Evolutionary conservation across 2,797 vertebrate species (phyloP).

Genomic region (Micropoecilia bifurca): DNA sequence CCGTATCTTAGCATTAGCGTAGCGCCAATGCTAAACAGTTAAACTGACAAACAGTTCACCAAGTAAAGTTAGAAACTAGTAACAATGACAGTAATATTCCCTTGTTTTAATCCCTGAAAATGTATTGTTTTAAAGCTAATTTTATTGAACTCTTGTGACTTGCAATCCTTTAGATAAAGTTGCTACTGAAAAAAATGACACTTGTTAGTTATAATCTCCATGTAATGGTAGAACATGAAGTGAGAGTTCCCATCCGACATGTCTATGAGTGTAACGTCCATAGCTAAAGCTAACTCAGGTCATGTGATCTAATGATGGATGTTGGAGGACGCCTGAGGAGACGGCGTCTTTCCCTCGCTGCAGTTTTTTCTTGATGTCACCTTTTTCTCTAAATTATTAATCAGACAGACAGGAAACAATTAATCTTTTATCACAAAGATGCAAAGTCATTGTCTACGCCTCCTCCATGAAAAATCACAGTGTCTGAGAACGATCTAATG

Average conservation of each 20-base stretch:
- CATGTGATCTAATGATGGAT: neutral
- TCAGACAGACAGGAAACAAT: conserved; percentile 13
- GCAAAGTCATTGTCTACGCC: neutral
- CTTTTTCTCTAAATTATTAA: conserved; percentile 16
- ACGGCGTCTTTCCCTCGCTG: neutral
- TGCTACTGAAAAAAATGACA: neutral
- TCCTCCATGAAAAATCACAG: neutral
- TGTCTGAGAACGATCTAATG: neutral
- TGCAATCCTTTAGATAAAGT: neutral
- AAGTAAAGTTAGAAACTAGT: neutral
- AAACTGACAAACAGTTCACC: neutral
- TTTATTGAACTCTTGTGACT: neutral
- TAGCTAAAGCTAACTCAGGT: neutral
- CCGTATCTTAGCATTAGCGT: neutral
- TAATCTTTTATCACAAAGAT: conserved; percentile 20
- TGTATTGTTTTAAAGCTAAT: too few relatives aligned
- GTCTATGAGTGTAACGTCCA: neutral
- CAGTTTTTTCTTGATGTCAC: neutral
- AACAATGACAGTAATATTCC: too few relatives aligned
- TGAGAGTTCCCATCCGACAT: neutral
- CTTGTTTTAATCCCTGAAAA: too few relatives aligned
- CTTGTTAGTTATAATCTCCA: neutral
- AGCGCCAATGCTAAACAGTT: neutral
- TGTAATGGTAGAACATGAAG: neutral
- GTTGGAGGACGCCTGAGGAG: neutral